Evolutionary conservation across 37 sponge, comb jelly and placozoan genomes (phyloP).

Genomic region (Hormiphora californensis): DNA sequence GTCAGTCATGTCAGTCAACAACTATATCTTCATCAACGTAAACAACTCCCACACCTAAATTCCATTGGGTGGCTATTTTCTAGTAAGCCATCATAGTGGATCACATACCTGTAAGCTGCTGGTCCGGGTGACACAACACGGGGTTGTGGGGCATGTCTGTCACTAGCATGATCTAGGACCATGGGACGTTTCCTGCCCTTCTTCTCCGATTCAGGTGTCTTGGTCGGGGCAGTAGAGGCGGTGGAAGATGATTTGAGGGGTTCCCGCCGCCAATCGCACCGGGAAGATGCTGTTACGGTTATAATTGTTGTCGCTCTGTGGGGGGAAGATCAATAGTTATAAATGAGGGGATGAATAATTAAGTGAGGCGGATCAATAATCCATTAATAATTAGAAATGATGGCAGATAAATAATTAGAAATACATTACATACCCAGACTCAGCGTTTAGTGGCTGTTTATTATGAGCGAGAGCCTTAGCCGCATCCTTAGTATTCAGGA

Average conservation of each 20-base stretch:
- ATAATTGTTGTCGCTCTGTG: not conserved
- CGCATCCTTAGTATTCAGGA: not conserved
- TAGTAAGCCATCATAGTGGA: too few relatives aligned
- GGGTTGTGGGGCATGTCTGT: too few relatives aligned
- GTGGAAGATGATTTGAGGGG: conserved; percentile 53
- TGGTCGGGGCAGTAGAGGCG: not conserved
- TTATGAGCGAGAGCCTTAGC: not conserved
- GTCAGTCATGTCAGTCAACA: too few relatives aligned
- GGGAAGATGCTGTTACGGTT: not conserved
- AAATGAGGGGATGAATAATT: too few relatives aligned
- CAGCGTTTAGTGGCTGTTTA: conserved; percentile 44
- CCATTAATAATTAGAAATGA: not conserved
- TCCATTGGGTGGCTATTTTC: too few relatives aligned
- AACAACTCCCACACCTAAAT: too few relatives aligned
- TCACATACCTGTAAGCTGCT: too few relatives aligned
- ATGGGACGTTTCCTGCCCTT: not conserved
- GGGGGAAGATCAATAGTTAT: too few relatives aligned
- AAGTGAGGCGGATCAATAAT: too few relatives aligned
- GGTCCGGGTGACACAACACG: too few relatives aligned
- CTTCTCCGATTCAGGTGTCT: not conserved
- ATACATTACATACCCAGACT: not conserved
- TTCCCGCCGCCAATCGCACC: conserved; percentile 29
- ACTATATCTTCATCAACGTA: too few relatives aligned
- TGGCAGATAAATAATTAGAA: not conserved
- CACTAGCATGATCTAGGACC: not conserved